Percentiles rank a stretch among this genome's conserved stretches.
Evolutionary conservation across 2,797 vertebrate species (phyloP).

Genomic region (Phoeniculus purpureus): DNA sequence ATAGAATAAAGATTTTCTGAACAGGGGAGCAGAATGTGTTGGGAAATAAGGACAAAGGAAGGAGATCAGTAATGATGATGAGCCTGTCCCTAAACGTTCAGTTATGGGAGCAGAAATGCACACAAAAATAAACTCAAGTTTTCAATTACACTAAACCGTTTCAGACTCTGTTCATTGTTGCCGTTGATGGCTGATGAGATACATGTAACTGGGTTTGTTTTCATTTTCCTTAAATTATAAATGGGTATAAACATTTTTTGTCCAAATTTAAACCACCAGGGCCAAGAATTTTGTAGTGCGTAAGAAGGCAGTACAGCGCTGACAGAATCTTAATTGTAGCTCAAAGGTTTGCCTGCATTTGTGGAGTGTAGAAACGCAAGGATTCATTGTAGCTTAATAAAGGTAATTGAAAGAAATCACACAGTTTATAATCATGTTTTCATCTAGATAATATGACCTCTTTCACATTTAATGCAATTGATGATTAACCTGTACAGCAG

Average conservation of each 20-base stretch:
- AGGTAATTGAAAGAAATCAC: background rate
- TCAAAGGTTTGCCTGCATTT: background rate
- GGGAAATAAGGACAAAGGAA: background rate
- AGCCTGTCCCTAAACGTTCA: background rate
- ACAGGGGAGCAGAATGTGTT: background rate
- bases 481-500: background rate
- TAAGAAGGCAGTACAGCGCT: background rate
- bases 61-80: background rate
- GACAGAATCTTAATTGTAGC: background rate
- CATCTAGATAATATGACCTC: background rate
- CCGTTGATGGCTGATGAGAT: conserved; percentile 28
- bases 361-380: background rate
- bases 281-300: conserved; percentile 59
- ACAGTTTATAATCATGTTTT: background rate
- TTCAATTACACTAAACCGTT: background rate
- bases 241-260: conserved; percentile 65
- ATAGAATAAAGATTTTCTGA: background rate
- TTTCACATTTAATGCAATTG: background rate
- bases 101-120: background rate
- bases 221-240: conserved; percentile 44
- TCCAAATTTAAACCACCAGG: conserved; percentile 42
- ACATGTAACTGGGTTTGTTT: conserved; percentile 31
- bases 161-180: conserved; percentile 2
- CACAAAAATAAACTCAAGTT: background rate
- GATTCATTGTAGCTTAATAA: background rate